Evolutionary conservation across 2,113 vertebrate species (phyloP).

Genomic region (Rousettus leschenaultii): DNA sequence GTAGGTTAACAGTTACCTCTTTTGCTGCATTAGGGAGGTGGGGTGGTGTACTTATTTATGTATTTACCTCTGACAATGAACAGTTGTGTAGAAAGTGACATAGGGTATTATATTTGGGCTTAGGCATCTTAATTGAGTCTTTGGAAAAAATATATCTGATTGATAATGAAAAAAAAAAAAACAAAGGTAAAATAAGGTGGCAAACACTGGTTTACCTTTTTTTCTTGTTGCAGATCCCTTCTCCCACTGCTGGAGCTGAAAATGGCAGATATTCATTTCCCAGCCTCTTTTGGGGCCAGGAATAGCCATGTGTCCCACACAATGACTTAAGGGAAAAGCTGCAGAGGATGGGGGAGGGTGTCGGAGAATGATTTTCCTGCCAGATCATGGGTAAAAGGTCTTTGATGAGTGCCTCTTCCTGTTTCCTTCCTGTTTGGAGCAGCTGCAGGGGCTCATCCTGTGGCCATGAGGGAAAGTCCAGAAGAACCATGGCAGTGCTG

Average conservation of each 20-base stretch:
- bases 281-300: background rate
- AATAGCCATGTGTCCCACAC: background rate
- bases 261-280: background rate
- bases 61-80: background rate
- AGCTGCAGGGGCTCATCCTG: background rate
- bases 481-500: background rate
- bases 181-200: background rate
- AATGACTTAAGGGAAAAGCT: background rate
- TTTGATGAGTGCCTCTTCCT: slow-evolving; percentile 15
- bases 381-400: background rate
- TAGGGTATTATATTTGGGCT: background rate
- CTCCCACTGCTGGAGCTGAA: background rate
- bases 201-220: background rate
- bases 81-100: background rate
- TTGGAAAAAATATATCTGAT: background rate
- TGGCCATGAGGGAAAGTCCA: background rate
- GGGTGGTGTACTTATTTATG: background rate
- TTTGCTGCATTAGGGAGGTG: background rate
- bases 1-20: background rate
- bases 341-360: background rate
- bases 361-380: slow-evolving; percentile 12
- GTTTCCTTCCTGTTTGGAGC: slow-evolving; percentile 64
- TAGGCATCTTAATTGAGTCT: background rate
- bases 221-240: background rate
- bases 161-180: background rate